A percentile compares a stretch with the other conserved stretches of the same genome.
phyloP scores from a whole-genome alignment of 2,113 vertebrate genomes.

The Nothobranchius furzeri region DNA sequence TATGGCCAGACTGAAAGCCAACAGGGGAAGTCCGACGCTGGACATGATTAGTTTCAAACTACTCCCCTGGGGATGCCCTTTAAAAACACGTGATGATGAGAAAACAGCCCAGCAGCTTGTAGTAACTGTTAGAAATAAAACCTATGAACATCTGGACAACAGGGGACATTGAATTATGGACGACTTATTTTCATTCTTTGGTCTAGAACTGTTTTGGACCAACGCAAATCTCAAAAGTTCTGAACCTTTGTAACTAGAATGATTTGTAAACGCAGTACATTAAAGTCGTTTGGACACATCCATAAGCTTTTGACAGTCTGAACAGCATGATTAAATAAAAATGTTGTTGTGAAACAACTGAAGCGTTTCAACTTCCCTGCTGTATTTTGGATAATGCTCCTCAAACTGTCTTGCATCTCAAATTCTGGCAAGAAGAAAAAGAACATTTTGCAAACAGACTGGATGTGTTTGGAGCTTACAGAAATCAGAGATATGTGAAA shows the following conservation, averaged over 20 bases:
- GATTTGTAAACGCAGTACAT: not conserved
- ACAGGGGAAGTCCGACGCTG: conserved; percentile 57
- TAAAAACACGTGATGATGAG: conserved; percentile 16
- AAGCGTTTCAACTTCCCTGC: conserved; percentile 38
- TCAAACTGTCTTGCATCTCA: conserved; percentile 38
- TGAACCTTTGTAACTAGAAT: too few species aligned
- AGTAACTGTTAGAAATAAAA: conserved; percentile 2
- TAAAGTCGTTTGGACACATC: conserved; percentile 1
- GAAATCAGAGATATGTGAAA: conserved; percentile 70
- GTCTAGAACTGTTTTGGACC: not conserved
- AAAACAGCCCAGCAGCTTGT: conserved; percentile 4
- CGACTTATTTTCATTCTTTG: not conserved
- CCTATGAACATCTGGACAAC: not conserved
- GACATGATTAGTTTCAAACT: conserved; percentile 44
- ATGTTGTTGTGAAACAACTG: conserved; percentile 24
- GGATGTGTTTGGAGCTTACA: conserved; percentile 55
- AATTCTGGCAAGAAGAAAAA: conserved; percentile 59
- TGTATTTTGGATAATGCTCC: conserved; percentile 46
- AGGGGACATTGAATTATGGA: not conserved
- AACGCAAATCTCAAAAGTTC: not conserved
- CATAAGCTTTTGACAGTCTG: conserved; percentile 23
- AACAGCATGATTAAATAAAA: conserved; percentile 22
- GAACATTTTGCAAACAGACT: conserved; percentile 57
- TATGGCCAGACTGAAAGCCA: conserved; percentile 44
- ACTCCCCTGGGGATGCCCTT: conserved; percentile 38